phyloP scores from a whole-genome alignment of 2,113 vertebrate species.

The Bungarus multicinctus region DNA sequence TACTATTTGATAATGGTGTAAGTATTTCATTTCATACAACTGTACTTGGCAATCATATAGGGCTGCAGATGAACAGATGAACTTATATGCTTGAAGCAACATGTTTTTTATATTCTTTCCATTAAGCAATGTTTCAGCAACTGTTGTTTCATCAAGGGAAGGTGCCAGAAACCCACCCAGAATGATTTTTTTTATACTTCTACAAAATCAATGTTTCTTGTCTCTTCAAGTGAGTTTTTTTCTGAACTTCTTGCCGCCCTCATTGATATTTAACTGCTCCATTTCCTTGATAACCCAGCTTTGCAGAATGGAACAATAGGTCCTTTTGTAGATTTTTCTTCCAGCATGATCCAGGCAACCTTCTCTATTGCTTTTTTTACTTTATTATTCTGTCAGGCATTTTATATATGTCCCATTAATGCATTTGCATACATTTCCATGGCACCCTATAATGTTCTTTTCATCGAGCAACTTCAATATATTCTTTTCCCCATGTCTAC shows the following conservation, averaged over 20 bases:
- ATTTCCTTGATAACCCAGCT: neutral
- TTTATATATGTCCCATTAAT: neutral
- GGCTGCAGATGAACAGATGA: neutral
- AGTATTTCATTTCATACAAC: neutral
- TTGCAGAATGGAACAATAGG: neutral
- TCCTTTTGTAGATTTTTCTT: neutral
- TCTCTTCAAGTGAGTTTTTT: neutral
- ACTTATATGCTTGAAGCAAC: neutral
- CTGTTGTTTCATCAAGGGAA: neutral
- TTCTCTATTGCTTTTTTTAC: neutral
- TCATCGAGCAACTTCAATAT: neutral
- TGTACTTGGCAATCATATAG: neutral
- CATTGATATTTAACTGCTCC: neutral
- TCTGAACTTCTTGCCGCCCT: neutral
- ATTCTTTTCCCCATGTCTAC: neutral
- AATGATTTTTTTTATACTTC: neutral
- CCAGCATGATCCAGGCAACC: neutral
- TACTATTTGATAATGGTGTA: neutral
- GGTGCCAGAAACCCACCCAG: neutral
- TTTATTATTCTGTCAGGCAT: neutral
- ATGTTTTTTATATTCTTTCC: neutral
- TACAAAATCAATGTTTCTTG: neutral
- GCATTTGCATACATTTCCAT: neutral
- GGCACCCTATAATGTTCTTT: neutral
- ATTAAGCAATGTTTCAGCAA: neutral